Evolutionary conservation across 2,888 invertebrate genomes (phyloP), one percentile per base, ranked within the genome.

Genomic region (Brachycybe producta): DNA sequence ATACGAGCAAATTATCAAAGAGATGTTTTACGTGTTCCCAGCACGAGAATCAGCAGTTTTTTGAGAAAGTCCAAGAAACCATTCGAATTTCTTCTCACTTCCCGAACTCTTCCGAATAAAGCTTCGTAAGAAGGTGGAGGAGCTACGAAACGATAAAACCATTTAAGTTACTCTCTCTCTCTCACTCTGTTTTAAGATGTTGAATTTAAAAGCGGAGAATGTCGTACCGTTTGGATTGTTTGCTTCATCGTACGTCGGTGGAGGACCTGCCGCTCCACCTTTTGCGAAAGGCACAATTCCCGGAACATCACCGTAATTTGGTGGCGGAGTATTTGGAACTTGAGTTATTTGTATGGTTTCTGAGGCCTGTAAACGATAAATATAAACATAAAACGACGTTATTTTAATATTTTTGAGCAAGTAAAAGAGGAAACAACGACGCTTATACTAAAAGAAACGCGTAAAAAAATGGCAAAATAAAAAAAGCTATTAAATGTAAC

Each of bases 61-160:
- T 74, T 75, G 40, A 78, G 59, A 62, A 79, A 79, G 58, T 78
- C 76, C 19, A 76, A 61, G 54, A 75, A 65, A 42, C 76, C 75
- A 60, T 71, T 75, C 3, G 78, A 77, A 34, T 73, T 67, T 61
- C 74, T 73, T 57, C 74, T 74, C 0, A 75, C 78, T 61, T 77
- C 75, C 57, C 75, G 67, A 48, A 79, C 74, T 57, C 75, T 67
- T 15, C 79, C 79, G 65, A 76, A 79, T 21, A 79, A 62, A 1
- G 79, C 78, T 59, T 79, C 78, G 59, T 79, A 79, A 0, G 78
- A 75, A 5, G 79, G 79, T 2, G 79, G 79, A 34, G 78, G 77
- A 55, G 74, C 75, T 75, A 60, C 24, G 55, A 54, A 30, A 48
- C 13, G 32, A 52, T 24, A 26, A 40, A 24, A 2, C 30, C n/a